These are phyloP conservation scores for Hedychridium roseum DNA, from an alignment of 2,888 invertebrate genomes.

Conservation along the genomic window DNA sequence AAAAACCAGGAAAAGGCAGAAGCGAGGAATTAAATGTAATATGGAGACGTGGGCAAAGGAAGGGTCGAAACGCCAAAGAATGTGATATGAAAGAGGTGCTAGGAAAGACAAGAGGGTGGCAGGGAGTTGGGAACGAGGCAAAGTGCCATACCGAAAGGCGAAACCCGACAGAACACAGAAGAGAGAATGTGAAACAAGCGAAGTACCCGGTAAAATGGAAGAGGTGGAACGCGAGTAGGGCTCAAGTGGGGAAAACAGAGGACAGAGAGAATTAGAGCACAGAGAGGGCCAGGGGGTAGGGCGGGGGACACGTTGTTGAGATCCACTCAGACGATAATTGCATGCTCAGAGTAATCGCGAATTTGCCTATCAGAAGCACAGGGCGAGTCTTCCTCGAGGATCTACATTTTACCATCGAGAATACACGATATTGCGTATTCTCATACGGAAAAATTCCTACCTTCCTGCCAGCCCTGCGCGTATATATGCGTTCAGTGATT, in stretches of 20 bases:
- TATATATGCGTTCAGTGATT: too few relatives aligned
- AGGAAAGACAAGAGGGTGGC: too few relatives aligned
- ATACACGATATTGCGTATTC: too few relatives aligned
- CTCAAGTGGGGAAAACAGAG: constrained; percentile 3
- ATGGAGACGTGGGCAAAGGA: constrained; percentile 4
- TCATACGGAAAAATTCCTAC: too few relatives aligned
- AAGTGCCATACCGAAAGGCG: too few relatives aligned
- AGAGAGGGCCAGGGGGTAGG: constrained; percentile 8
- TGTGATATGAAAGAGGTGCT: too few relatives aligned
- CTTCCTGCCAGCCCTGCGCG: too few relatives aligned
- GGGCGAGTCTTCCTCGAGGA: constrained; percentile 17
- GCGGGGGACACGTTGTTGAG: constrained; percentile 19
- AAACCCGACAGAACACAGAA: too few relatives aligned
- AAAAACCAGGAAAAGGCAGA: too few relatives aligned
- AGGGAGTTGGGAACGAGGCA: too few relatives aligned
- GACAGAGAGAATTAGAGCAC: constrained; percentile 1
- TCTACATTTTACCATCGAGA: constrained; percentile 17
- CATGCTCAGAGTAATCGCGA: constrained; percentile 34
- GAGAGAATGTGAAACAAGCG: too few relatives aligned
- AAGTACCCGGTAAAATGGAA: constrained; percentile 23
- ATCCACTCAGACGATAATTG: constrained; percentile 38
- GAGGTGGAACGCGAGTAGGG: constrained; percentile 5
- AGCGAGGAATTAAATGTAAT: too few relatives aligned
- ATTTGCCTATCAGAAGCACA: constrained; percentile 25
- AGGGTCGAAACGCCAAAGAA: neutral